phyloP scores from a whole-genome alignment of 53 echinoderm and acorn worm species.

The Luidia sarsii region DNA sequence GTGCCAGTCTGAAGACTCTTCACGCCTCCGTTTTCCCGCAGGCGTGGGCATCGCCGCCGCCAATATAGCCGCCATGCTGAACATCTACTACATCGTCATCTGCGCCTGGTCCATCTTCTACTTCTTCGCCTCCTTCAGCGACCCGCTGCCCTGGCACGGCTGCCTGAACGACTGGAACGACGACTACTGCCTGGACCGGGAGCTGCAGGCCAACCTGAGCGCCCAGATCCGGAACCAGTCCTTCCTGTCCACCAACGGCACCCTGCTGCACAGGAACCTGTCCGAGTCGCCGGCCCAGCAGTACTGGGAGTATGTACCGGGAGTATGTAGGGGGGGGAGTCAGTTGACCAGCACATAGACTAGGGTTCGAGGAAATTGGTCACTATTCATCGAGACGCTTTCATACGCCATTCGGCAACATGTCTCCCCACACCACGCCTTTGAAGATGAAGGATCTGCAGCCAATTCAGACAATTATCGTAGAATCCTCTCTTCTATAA shows the following conservation, averaged over 20 bases:
- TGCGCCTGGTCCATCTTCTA: constrained; percentile 93
- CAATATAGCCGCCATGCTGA: constrained; percentile 86
- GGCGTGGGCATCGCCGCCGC: constrained; percentile 93
- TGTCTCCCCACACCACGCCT: too few species aligned
- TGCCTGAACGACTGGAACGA: constrained; percentile 81
- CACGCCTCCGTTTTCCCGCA: too few species aligned
- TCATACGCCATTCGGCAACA: too few species aligned
- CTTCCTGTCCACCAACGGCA: constrained; percentile 67
- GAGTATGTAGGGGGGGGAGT: too few species aligned
- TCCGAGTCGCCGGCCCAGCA: constrained; percentile 91
- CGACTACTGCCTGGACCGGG: constrained; percentile 78
- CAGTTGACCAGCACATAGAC: too few species aligned
- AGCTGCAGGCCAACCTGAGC: constrained; percentile 60
- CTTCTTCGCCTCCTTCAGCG: constrained; percentile 85
- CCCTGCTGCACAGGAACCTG: constrained; percentile 44
- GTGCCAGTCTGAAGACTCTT: too few species aligned
- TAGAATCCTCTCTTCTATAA: too few species aligned
- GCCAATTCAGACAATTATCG: too few species aligned
- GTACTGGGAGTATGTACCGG: constrained; percentile 99
- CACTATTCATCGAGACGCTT: too few species aligned
- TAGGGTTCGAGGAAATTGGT: too few species aligned
- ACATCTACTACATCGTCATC: constrained; percentile 96
- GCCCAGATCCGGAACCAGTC: constrained; percentile 34
- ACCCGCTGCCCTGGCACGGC: constrained; percentile 78
- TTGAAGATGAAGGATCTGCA: too few species aligned